A percentile compares a stretch with the other conserved stretches of the same genome.
Conservation (phyloP, 2,888 invertebrate genomes). For the Nomada flava region DNA sequence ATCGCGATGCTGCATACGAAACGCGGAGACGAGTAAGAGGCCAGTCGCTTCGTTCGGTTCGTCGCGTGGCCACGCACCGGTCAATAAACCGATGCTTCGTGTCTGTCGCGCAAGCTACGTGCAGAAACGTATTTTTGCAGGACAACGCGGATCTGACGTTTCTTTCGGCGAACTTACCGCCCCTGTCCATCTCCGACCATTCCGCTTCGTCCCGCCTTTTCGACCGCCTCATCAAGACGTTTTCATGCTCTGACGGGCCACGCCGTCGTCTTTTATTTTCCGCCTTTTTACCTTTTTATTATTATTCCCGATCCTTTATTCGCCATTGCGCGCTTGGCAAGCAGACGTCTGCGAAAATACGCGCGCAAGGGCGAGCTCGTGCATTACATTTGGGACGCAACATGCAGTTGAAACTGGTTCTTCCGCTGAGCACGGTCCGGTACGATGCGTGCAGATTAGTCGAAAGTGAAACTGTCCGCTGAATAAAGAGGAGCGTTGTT, state of each 20-base stretch:
- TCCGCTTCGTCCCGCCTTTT: slow-evolving; percentile 44
- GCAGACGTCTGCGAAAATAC: slow-evolving; percentile 57
- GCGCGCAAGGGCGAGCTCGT: slow-evolving; percentile 27
- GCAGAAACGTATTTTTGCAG: slow-evolving; percentile 74
- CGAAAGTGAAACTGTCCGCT: slow-evolving; percentile 18
- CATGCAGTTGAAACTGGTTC: slow-evolving; percentile 78
- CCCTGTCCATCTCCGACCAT: slow-evolving; percentile 2
- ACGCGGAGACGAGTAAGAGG: slow-evolving; percentile 35
- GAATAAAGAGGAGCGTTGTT: background rate
- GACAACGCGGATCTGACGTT: slow-evolving; percentile 53
- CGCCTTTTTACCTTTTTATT: slow-evolving; percentile 13
- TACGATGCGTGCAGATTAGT: slow-evolving; percentile 16
- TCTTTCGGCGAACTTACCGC: slow-evolving; percentile 54
- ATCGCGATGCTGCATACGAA: slow-evolving; percentile 56
- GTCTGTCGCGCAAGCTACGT: slow-evolving; percentile 39
- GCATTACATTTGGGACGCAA: slow-evolving; percentile 68
- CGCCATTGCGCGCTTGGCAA: slow-evolving; percentile 68
- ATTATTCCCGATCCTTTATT: slow-evolving; percentile 77
- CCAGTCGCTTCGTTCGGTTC: slow-evolving; percentile 19
- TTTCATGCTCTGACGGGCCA: slow-evolving; percentile 62
- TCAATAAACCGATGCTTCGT: slow-evolving; percentile 45
- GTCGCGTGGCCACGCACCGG: slow-evolving; percentile 40
- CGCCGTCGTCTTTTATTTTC: slow-evolving; percentile 62
- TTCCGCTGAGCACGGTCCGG: slow-evolving; percentile 39
- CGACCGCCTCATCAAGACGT: slow-evolving; percentile 1